A percentile compares a stretch with the other conserved stretches of the same genome.
Evolutionary conservation across 2,113 vertebrate genomes (phyloP).

Genomic region (Lepus europaeus): DNA sequence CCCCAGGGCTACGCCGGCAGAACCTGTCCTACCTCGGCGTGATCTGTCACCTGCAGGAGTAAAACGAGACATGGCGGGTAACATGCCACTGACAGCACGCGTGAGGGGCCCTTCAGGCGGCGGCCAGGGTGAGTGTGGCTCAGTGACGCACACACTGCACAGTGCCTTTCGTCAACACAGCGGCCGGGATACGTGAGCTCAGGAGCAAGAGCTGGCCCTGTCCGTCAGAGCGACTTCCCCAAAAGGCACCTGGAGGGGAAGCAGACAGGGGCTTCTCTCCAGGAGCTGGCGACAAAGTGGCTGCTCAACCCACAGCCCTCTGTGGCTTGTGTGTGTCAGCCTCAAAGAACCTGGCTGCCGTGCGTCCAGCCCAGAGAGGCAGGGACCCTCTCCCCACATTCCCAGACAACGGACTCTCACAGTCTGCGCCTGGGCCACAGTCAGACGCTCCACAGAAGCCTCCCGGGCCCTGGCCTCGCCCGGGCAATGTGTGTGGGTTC

Average conservation of each 20-base stretch:
- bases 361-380: too few relatives aligned
- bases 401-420: too few relatives aligned
- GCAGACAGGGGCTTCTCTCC: background rate
- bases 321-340: background rate
- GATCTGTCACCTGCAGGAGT: background rate
- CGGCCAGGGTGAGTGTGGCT: background rate
- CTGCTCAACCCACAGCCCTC: background rate
- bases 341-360: too few relatives aligned
- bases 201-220: background rate
- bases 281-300: background rate
- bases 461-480: background rate
- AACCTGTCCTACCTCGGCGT: background rate
- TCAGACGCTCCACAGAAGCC: background rate
- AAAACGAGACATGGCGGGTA: background rate
- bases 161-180: background rate
- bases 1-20: background rate
- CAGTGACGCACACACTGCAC: background rate
- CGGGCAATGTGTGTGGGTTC: background rate
- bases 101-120: background rate
- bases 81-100: background rate
- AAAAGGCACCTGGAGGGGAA: background rate
- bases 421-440: too few relatives aligned
- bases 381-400: too few relatives aligned
- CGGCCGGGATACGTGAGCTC: background rate
- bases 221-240: background rate